A percentile compares a stretch with the other conserved stretches of the same genome.
Conservation (phyloP, 2,113 vertebrate species). For the Leuciscus idus region DNA sequence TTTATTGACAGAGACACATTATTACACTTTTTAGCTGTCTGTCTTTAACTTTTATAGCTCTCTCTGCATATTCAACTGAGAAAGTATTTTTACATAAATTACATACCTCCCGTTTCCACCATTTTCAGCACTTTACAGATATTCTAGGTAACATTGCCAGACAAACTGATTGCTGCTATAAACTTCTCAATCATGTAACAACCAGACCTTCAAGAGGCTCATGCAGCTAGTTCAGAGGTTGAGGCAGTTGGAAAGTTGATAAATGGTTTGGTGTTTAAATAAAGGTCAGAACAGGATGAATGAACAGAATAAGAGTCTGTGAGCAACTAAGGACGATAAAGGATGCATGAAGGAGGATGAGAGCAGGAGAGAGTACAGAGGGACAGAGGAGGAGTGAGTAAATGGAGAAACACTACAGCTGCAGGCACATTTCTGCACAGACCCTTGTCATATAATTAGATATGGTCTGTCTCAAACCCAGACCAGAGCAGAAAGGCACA, state of each 20-base stretch:
- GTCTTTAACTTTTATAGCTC: too few species aligned
- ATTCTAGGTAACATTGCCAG: background rate
- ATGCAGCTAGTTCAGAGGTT: background rate
- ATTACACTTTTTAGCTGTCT: too few species aligned
- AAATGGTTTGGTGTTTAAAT: slow-evolving; percentile 36
- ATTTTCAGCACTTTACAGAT: background rate
- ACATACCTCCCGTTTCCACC: background rate
- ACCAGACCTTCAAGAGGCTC: background rate
- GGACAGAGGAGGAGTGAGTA: background rate
- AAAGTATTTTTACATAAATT: background rate
- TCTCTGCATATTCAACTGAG: too few species aligned
- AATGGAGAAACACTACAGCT: slow-evolving; percentile 14
- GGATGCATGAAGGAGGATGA: background rate
- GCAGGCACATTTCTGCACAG: slow-evolving; percentile 18
- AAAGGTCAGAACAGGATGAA: slow-evolving; percentile 6
- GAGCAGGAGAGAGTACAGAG: background rate
- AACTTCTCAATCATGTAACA: background rate
- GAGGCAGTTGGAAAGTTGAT: background rate
- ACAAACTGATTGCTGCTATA: background rate
- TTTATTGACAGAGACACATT: too few species aligned
- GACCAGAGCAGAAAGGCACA: slow-evolving; percentile 19
- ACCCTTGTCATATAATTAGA: slow-evolving; percentile 48
- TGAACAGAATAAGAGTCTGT: background rate
- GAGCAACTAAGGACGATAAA: background rate
- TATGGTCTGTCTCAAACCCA: slow-evolving; percentile 39